A percentile compares a stretch with the other conserved stretches of the same genome.
These are phyloP conservation scores for Cacatua alba DNA, from an alignment of 2,113 vertebrate genomes.

Conservation along the genomic window DNA sequence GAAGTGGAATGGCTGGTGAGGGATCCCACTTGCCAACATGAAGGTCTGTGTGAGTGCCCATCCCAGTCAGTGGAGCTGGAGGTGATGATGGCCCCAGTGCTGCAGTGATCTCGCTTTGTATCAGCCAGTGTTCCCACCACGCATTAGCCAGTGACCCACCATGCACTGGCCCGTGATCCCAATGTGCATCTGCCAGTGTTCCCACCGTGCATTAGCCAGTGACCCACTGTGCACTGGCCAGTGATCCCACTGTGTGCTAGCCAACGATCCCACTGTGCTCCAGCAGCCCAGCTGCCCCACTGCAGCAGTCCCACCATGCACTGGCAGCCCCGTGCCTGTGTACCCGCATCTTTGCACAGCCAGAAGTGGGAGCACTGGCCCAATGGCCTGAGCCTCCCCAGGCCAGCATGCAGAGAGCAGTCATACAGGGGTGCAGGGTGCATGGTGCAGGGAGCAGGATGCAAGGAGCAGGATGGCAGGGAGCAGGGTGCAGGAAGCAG, in stretches of 20 bases:
- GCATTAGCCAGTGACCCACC: no score
- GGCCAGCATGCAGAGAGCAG: background rate
- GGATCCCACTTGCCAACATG: rapidly evolving
- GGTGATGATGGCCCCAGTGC: background rate
- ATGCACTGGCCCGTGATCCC: no score
- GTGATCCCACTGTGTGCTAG: no score
- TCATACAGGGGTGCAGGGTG: background rate
- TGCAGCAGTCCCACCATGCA: background rate
- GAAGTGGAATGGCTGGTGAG: background rate
- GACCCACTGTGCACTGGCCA: background rate
- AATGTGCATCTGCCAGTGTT: no score
- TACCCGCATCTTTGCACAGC: background rate
- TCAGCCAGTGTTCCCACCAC: background rate
- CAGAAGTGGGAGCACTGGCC: background rate
- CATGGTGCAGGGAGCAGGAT: background rate
- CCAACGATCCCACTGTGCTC: background rate
- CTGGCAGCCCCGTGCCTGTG: background rate
- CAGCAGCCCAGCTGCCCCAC: background rate
- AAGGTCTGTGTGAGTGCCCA: background rate
- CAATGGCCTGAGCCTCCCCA: background rate
- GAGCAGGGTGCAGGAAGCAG: background rate
- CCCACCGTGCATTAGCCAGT: no score
- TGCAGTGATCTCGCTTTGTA: background rate
- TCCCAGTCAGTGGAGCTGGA: rapidly evolving
- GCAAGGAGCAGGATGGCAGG: background rate